Evolutionary conservation across 2,113 vertebrate species (phyloP), one percentile per base, ranked within the genome.

Genomic region (Tachysurus fulvidraco): DNA sequence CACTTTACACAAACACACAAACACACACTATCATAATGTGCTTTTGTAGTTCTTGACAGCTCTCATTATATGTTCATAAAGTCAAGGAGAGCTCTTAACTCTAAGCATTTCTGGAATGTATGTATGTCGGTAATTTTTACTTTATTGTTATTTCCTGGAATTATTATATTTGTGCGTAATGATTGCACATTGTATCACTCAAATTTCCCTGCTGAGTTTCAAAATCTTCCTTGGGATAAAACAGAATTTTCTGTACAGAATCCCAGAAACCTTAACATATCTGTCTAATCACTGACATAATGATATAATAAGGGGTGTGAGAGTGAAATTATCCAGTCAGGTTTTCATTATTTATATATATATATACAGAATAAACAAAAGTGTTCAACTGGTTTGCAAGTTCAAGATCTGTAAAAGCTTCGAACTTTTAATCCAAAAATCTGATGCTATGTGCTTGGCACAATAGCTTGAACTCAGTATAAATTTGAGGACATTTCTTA

Each of bases 1-100:
- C 62, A 57, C 60, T 90, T 73, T 83, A 57, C n/a, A n/a, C n/a
- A n/a, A n/a, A 77, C 67, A 77, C 80, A 83, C 59, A 60, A 54
- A 57, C 55, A 52, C 62, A 69, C 62, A 83, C n/a, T 23, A 13
- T n/a, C 81, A 65, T 65, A 65, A 50, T 46, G 81, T n/a, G 60
- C 62, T 62, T 65, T 65, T 64, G 59, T 65, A 28, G 6, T 50
- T 52, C 73, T 76, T 76, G 50, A 76, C 12, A 52, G 44, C 46
- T 50, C 44, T 76, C 50, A 76, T n/a, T 13, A 12, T 36, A 50
- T n/a, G 12, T 50, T 76, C 50, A 57, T 36, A 59, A 57, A 80
- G 54, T 80, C 28, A 57, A 36, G 13, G 50, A n/a, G 13, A 54
- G n/a, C 50, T 78, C 50, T 78, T n/a, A 28, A 52, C 12, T 54